These are phyloP conservation scores for Epizoanthus illoricatus DNA, from an alignment of 92 coral and sea anemone species.

Conservation along the genomic window DNA sequence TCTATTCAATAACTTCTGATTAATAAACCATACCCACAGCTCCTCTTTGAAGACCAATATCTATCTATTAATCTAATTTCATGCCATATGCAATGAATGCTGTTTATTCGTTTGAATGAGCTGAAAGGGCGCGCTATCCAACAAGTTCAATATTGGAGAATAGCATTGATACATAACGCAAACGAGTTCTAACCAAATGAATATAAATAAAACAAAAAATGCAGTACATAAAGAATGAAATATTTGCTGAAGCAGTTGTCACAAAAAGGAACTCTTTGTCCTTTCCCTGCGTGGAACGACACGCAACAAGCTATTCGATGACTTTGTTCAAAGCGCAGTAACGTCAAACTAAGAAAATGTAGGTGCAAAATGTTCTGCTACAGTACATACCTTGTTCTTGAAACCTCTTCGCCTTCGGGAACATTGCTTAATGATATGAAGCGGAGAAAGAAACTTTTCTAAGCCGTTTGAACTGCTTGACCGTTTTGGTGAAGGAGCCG, in stretches of 20 bases:
- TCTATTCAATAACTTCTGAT: too few relatives aligned
- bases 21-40: too few relatives aligned
- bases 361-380: neutral
- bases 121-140: neutral
- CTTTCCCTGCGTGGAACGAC: too few relatives aligned
- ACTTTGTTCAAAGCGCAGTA: neutral
- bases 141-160: too few relatives aligned
- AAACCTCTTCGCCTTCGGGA: constrained; percentile 10
- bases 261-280: neutral
- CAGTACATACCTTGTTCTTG: constrained; percentile 1
- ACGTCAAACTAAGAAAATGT: neutral
- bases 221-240: neutral
- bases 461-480: neutral
- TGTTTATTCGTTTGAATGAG: too few relatives aligned
- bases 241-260: neutral
- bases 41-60: too few relatives aligned
- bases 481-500: constrained; percentile 7
- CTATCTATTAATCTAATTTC: too few relatives aligned
- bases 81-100: too few relatives aligned
- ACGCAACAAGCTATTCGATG: neutral
- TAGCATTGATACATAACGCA: neutral
- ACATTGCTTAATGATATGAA: neutral
- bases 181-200: neutral
- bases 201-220: neutral
- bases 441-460: neutral